phyloP scores from a whole-genome alignment of 92 coral and sea anemone species.

The Umimayanthus kanabou region DNA sequence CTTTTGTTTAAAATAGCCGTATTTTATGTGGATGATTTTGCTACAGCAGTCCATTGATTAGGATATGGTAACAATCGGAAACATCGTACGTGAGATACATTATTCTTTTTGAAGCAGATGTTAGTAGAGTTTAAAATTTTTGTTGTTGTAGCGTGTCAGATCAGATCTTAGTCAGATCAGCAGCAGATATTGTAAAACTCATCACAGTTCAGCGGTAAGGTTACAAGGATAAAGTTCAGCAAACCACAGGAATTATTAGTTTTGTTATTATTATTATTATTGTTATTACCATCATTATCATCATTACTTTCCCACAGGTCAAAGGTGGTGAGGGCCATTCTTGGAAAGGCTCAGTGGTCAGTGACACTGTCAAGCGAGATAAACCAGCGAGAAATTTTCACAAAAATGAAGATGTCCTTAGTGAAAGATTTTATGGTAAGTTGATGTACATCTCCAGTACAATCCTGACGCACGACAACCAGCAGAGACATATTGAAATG shows the following conservation, averaged over 20 bases:
- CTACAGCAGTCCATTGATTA: too few species aligned
- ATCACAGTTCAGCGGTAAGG: too few species aligned
- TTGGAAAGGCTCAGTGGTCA: slow-evolving; percentile 79
- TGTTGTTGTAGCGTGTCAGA: too few species aligned
- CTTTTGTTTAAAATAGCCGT: too few species aligned
- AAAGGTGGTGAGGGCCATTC: slow-evolving; percentile 57
- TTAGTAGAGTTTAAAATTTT: too few species aligned
- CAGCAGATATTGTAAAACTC: too few species aligned
- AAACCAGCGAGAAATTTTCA: background rate
- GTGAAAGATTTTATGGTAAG: background rate
- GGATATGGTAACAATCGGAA: too few species aligned
- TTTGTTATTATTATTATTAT: background rate
- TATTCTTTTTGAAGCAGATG: too few species aligned
- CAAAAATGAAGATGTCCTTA: background rate
- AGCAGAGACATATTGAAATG: background rate
- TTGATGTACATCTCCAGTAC: background rate
- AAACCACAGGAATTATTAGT: background rate
- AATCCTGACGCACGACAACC: background rate
- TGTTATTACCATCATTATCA: background rate
- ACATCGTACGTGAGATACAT: too few species aligned
- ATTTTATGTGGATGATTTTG: too few species aligned
- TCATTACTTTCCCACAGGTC: slow-evolving; percentile 28
- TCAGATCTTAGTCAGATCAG: too few species aligned
- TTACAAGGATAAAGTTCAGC: too few species aligned
- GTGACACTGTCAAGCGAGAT: slow-evolving; percentile 61